Conservation (phyloP, 2,888 invertebrate species). For the Tribolium freemani region DNA sequence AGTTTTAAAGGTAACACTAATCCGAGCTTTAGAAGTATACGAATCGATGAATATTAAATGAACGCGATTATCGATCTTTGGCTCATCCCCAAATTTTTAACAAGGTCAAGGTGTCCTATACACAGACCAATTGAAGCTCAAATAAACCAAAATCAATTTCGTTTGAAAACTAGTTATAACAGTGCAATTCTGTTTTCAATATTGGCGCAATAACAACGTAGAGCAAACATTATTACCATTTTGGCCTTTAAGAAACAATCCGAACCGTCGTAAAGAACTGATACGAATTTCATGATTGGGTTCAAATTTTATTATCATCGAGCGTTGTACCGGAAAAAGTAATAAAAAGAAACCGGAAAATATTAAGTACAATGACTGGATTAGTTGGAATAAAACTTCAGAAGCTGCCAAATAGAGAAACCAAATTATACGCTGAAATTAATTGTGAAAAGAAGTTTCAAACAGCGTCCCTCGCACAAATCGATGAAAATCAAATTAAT, state of each 20-base stretch:
- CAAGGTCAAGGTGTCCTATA: not conserved
- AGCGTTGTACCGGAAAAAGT: not conserved
- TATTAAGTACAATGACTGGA: conserved; percentile 1
- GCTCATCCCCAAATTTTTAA: not conserved
- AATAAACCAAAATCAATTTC: not conserved
- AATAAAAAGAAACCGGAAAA: conserved; percentile 17
- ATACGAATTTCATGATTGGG: conserved; percentile 14
- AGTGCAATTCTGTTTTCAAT: not conserved
- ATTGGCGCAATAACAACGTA: not conserved
- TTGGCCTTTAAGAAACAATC: conserved; percentile 13
- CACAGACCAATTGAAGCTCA: no score
- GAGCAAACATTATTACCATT: not conserved
- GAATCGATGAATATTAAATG: not conserved
- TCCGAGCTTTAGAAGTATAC: not conserved
- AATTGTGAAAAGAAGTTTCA: not conserved
- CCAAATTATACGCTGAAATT: not conserved
- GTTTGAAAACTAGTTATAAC: not conserved
- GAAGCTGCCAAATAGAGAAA: not conserved
- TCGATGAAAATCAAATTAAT: conserved; percentile 12
- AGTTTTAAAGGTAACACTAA: not conserved
- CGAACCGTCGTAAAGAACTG: conserved; percentile 3
- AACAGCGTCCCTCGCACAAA: not conserved
- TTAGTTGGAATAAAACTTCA: not conserved
- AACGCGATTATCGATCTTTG: not conserved
- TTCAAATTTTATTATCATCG: conserved; percentile 12